Conservation (phyloP, 2,113 vertebrate species). For the Lophura nycthemera region DNA sequence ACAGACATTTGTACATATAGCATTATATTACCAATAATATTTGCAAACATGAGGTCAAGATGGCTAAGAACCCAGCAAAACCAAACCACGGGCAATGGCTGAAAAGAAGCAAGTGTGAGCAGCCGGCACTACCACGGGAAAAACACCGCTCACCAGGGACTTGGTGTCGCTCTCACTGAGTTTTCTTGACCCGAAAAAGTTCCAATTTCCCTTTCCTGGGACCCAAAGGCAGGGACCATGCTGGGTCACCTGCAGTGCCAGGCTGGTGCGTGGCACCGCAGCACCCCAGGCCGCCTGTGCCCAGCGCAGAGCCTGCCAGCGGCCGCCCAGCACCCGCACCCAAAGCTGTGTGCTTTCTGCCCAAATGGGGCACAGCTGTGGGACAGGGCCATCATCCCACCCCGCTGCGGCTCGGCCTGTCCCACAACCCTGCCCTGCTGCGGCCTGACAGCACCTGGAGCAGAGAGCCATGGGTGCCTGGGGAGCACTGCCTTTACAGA, state of each 20-base stretch:
- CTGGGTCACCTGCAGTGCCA: background rate
- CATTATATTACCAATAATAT: constrained; percentile 74
- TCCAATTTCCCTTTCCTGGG: constrained; percentile 57
- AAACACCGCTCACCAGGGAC: constrained; percentile 43
- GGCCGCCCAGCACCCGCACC: background rate
- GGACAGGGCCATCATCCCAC: background rate
- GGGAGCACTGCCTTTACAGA: background rate
- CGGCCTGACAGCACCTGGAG: background rate
- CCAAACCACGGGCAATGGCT: constrained; percentile 32
- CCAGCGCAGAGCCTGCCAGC: background rate
- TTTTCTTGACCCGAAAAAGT: constrained; percentile 34
- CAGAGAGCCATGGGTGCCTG: background rate
- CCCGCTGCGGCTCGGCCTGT: background rate
- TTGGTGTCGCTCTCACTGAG: background rate
- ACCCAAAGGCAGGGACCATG: background rate
- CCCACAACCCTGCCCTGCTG: background rate
- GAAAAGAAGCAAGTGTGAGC: constrained; percentile 58
- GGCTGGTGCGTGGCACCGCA: background rate
- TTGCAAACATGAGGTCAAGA: constrained; percentile 76
- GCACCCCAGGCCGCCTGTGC: background rate
- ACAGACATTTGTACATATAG: constrained; percentile 70
- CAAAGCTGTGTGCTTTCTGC: background rate
- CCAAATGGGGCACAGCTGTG: background rate
- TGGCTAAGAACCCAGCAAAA: constrained; percentile 69
- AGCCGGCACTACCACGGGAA: background rate